Evolutionary conservation across 2,888 invertebrate species (phyloP).

Genomic region (Calliscelio sp.): DNA sequence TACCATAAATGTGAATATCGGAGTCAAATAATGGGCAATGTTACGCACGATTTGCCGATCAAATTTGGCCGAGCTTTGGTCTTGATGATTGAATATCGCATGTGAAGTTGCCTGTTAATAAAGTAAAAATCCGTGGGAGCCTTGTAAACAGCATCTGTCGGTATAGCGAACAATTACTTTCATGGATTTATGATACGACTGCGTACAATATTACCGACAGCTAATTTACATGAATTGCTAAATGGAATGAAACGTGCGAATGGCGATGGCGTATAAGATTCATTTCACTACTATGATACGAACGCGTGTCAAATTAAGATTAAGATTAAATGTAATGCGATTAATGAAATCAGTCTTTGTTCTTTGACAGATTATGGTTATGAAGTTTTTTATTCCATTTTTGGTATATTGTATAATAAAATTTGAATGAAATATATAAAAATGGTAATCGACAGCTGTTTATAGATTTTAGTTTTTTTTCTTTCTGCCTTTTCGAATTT

Average conservation of each 20-base stretch:
- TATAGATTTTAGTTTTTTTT: background rate
- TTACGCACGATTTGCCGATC: conserved; percentile 23
- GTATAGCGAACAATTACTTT: conserved; percentile 63
- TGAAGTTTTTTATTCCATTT: no score
- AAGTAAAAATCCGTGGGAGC: conserved; percentile 25
- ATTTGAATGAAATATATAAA: no score
- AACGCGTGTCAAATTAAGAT: no score
- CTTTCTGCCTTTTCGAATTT: no score
- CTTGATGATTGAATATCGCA: conserved; percentile 1
- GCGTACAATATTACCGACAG: conserved; percentile 69
- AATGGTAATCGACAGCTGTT: no score
- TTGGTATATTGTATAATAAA: no score
- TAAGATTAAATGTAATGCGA: background rate
- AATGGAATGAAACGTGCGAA: no score
- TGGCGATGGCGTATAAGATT: no score
- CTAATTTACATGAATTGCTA: conserved; percentile 65
- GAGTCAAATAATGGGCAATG: conserved; percentile 24
- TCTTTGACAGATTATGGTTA: background rate
- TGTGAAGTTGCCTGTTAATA: conserved; percentile 35
- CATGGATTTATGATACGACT: conserved; percentile 71
- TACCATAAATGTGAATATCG: conserved; percentile 30
- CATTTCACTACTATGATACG: no score
- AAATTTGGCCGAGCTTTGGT: conserved; percentile 11
- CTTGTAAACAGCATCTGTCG: conserved; percentile 58
- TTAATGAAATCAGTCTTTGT: background rate